Base-by-base conservation (phyloP, 2,888 invertebrate species). In the Acleris holmiana region DNA sequence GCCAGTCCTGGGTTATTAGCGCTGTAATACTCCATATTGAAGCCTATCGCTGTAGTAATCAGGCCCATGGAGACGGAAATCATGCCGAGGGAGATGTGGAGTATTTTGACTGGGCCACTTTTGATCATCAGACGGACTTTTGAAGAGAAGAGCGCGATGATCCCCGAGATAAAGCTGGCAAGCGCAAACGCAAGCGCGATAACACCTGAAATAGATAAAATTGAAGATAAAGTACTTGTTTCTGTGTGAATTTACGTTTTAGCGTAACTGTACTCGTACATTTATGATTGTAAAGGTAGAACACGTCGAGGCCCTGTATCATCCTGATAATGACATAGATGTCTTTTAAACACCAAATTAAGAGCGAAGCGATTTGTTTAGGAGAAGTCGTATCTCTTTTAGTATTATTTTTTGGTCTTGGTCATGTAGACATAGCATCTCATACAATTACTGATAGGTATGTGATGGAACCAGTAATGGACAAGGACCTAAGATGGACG, bases 41-140 rank as follows among this genome's bases (percentile, higher is more conserved):
- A 87, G 6, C 92, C 93, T 66, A 93, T 79, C 0, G 75, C 74
- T 70, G 93, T 84, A 0, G 91, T 83, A 0, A 89, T 78, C 71
- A 94, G 93, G 1, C 94, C 94, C 79, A 94, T 86, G 10, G 84
- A 77, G 41, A 94, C 78, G 2, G 94, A 91, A 53, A 86, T 80
- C 13, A 93, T 79, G 10, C 94, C 94, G 2, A 94, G 82, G n/a
- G 91, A 81, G 65, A 93, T 83, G 76, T 94, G 94, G 13, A 91
- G 67, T 10, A 93, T 90, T 71, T 93, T 94, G 19, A 89, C 72
- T 1, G 91, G 85, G 18, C 93, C 89, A 41, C 91, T 93, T 64
- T 87, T 89, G 66, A 94, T 76, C 71, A 84, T 75, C 49, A 93
- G 75, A 1, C 93, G 88, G 3, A 94, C 86, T 75, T 91, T 91